Conservation (phyloP, 2,888 invertebrate species). For the Platycheirus albimanus region DNA sequence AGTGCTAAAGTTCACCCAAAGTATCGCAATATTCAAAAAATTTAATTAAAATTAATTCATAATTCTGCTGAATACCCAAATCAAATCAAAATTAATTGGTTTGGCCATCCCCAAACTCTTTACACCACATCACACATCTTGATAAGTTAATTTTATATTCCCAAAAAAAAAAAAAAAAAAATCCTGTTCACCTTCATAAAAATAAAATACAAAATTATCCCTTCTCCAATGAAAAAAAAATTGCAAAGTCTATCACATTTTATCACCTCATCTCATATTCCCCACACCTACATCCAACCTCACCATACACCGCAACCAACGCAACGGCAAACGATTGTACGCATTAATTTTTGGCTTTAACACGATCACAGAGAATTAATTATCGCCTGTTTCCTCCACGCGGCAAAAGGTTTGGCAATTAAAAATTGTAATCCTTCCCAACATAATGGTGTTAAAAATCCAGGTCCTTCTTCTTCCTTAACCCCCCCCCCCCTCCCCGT, state of each 20-base stretch:
- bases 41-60: no score
- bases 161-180: no score
- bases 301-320: no score
- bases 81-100: no score
- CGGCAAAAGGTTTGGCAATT: constrained; percentile 54
- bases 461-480: no score
- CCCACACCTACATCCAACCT: no score
- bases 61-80: no score
- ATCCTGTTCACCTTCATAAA: neutral
- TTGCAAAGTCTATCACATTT: constrained; percentile 33
- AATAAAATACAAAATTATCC: neutral
- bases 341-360: constrained; percentile 52
- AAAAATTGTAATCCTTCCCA: constrained; percentile 60
- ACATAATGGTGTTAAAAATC: constrained; percentile 60
- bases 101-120: no score
- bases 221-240: neutral
- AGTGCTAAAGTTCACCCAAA: no score
- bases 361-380: constrained; percentile 51
- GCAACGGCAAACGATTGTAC: constrained; percentile 13
- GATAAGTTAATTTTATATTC: no score
- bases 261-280: constrained; percentile 32
- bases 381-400: constrained; percentile 24
- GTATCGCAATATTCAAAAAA: no score
- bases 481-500: neutral
- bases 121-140: no score